A percentile compares a stretch with the other conserved stretches of the same genome.
Evolutionary conservation across 2,797 vertebrate species (phyloP).

Genomic region (Ambastaia sidthimunki): DNA sequence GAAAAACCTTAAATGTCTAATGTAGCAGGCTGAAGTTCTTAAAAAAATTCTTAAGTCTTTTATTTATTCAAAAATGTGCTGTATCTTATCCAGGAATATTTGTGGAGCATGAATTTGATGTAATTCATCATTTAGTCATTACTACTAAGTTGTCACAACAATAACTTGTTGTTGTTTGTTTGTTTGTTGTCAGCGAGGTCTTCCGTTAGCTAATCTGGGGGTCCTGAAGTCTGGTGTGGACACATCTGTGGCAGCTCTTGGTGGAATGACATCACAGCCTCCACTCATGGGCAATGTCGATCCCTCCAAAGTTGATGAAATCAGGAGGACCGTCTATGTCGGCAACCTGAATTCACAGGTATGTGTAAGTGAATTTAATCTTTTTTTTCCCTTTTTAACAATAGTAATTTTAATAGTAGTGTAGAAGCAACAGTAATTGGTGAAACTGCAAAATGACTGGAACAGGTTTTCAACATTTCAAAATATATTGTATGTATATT

Average conservation of each 20-base stretch:
- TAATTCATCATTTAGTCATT: background rate
- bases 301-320: conserved; percentile 96
- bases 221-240: conserved; percentile 74
- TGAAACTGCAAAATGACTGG: too few species aligned
- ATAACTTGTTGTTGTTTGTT: conserved; percentile 17
- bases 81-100: too few species aligned
- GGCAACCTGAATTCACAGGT: conserved; percentile 99
- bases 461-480: too few species aligned
- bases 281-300: conserved; percentile 97
- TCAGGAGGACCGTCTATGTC: conserved; percentile 95
- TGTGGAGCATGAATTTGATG: too few species aligned
- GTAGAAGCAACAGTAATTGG: too few species aligned
- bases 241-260: conserved; percentile 76
- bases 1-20: too few species aligned
- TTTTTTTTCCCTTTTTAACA: too few species aligned
- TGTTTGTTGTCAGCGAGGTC: conserved; percentile 78
- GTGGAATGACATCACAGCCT: conserved; percentile 82
- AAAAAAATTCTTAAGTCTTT: too few species aligned
- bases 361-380: conserved; percentile 35
- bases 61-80: too few species aligned
- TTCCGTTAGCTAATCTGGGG: conserved; percentile 85
- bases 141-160: background rate
- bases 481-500: too few species aligned
- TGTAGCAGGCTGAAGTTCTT: too few species aligned
- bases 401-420: too few species aligned